Evolutionary conservation across 92 coral and sea anemone genomes (phyloP).

Genomic region (Montipora capitata): DNA sequence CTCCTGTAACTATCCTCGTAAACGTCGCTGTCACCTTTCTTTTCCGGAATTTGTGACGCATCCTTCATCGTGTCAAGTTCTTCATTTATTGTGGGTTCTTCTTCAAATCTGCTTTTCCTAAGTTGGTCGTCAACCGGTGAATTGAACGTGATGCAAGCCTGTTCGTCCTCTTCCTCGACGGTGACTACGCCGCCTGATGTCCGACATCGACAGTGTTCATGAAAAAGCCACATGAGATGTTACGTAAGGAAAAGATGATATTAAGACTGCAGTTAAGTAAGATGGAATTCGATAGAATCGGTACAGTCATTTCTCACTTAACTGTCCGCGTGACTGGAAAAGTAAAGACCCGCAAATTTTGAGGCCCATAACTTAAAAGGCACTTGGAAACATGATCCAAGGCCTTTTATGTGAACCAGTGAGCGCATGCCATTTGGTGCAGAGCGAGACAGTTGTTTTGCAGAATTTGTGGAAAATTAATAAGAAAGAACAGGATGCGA

Average conservation of each 20-base stretch:
- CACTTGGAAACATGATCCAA: no score
- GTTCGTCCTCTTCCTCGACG: constrained; percentile 37
- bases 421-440: no score
- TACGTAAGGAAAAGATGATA: constrained; percentile 11
- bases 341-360: no score
- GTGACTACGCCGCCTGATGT: constrained; percentile 25
- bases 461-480: no score
- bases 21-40: constrained; percentile 29
- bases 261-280: not conserved
- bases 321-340: no score
- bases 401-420: no score
- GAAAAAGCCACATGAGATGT: constrained; percentile 35
- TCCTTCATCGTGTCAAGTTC: not conserved
- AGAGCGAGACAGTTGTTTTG: no score
- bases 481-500: no score
- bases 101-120: not conserved
- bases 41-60: not conserved
- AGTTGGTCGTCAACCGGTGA: not conserved
- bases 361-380: no score
- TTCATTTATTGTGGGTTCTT: not conserved
- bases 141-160: constrained; percentile 11
- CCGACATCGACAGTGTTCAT: not conserved
- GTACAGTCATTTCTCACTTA: no score
- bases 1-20: constrained; percentile 12
- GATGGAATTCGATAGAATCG: no score